Evolutionary conservation across 2,797 vertebrate species (phyloP), one percentile per base, ranked within the genome.

Genomic region (Ara ararauna): DNA sequence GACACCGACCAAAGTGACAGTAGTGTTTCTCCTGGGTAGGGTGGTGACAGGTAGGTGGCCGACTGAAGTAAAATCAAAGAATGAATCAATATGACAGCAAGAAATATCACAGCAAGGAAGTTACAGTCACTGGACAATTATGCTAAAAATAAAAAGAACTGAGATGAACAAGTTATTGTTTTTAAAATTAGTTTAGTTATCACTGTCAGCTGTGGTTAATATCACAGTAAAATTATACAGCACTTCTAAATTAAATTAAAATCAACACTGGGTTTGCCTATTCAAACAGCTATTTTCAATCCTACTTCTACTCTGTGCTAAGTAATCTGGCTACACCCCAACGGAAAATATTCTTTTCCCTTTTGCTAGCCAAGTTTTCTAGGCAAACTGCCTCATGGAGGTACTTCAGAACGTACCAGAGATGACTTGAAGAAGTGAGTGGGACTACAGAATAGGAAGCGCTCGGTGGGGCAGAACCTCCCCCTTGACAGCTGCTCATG

Each of bases 1-100:
- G 99, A 93, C 99, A 99, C 21, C 97, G 77, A 23, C 98, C 98
- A 18, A 98, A 98, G 96, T 99, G 99, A 97, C 99, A 99, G 1
- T 98, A 98, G 97, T 99, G 99, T 68, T 96, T 95, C 97, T 99
- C 98, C 87, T 97, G 98, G 84, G 92, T 96, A n/a, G 96, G 47
- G 95, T 99, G 99, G 97, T 99, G 99, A 94, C 99, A 99, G 48
- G 98, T 98, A 6, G 99, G 94, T 21, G 98, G 98, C 29, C 66
- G 96, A 93, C 99, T 99, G 95, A 88, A 97, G 67, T 40, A 67
- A 89, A 94, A 90, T 24, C 47, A 80, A 92, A 71, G 24, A 86
- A 64, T 20, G 5, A 93, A 91, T 80, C 64, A 66, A 21, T 24
- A 34, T 3, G 34, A 71, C 47, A 85, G 20, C 12, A 88, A 76